These are phyloP conservation scores for Coenobita brevimanus DNA, from an alignment of 1,140 invertebrate genomes.

Conservation along the genomic window DNA sequence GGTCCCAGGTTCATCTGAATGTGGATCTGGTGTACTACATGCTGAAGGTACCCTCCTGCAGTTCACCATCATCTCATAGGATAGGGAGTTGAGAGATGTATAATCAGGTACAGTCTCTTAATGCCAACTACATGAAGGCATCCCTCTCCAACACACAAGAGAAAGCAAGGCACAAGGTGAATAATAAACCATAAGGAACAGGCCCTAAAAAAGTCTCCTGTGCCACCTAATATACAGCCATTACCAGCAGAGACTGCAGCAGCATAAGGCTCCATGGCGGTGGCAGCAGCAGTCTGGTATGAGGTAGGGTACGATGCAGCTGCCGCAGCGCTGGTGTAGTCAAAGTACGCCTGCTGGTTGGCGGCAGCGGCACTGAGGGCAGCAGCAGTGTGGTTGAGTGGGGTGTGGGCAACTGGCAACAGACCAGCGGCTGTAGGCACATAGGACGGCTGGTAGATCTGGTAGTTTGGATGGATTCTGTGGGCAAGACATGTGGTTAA, in stretches of 20 bases:
- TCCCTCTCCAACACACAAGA: too few relatives aligned
- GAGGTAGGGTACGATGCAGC: conserved; percentile 21
- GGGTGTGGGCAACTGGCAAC: conserved; percentile 16
- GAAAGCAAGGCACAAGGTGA: too few relatives aligned
- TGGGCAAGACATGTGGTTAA: not conserved
- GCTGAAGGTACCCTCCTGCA: too few relatives aligned
- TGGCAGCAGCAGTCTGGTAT: conserved; percentile 45
- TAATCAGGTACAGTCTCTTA: too few relatives aligned
- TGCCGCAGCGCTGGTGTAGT: conserved; percentile 36
- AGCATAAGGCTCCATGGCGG: conserved; percentile 39
- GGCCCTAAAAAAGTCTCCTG: too few relatives aligned
- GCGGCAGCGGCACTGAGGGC: conserved; percentile 18
- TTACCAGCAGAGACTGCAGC: conserved; percentile 20
- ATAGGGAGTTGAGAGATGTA: too few relatives aligned
- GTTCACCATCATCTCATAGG: too few relatives aligned
- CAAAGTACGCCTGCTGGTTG: conserved; percentile 37
- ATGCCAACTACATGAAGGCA: too few relatives aligned
- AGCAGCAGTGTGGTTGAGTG: conserved; percentile 36
- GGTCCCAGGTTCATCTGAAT: too few relatives aligned
- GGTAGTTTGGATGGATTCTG: conserved; percentile 47
- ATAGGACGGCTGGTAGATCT: conserved; percentile 43
- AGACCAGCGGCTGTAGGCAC: conserved; percentile 45
- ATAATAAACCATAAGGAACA: too few relatives aligned
- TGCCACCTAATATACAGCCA: too few relatives aligned
- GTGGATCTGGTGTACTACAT: too few relatives aligned